Conservation (phyloP, 2,113 vertebrate genomes). For the Chaetorhynchus papuensis region DNA sequence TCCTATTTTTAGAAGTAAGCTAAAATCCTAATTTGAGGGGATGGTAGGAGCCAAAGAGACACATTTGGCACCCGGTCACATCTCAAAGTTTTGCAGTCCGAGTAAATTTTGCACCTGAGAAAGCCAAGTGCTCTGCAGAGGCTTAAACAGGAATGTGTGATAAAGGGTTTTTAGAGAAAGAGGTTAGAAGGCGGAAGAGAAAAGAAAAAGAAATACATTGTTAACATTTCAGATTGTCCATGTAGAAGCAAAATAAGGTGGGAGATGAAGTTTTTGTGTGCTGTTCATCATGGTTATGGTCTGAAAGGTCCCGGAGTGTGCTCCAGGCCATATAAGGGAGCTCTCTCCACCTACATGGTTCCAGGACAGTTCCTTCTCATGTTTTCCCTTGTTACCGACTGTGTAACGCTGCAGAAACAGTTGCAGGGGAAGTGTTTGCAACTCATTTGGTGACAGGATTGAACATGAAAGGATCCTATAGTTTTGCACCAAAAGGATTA, state of each 20-base stretch:
- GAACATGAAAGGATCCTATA: neutral
- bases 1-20: neutral
- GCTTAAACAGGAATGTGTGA: neutral
- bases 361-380: neutral
- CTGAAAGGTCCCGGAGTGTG: neutral
- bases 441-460: neutral
- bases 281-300: neutral
- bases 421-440: neutral
- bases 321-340: neutral
- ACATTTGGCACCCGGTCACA: neutral
- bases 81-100: neutral
- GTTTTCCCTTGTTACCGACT: neutral
- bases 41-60: neutral
- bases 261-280: neutral
- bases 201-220: neutral
- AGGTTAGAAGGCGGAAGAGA: neutral
- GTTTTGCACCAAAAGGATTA: neutral
- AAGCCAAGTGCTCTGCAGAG: neutral
- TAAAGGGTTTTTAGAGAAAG: neutral
- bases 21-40: neutral
- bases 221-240: neutral
- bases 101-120: slow-evolving; percentile 30
- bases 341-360: neutral
- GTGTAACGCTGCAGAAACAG: neutral
- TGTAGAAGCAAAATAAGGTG: neutral